These are phyloP conservation scores for Papilio polyxenes DNA, from an alignment of 1,140 invertebrate genomes.

Conservation along the genomic window DNA sequence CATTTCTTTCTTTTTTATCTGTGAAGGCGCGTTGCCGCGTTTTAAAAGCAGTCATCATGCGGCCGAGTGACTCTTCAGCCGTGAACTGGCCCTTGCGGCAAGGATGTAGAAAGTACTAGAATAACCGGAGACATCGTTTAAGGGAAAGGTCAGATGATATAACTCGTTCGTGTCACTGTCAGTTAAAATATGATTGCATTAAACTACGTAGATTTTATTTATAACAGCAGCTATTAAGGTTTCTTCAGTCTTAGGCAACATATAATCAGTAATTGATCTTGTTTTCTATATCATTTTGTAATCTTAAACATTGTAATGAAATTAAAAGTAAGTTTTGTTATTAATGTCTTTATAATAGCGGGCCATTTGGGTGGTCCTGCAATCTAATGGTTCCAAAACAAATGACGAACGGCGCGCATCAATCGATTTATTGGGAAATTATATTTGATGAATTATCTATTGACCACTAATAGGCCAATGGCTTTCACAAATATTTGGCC, in stretches of 20 bases:
- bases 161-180: conserved; percentile 26
- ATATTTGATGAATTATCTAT: conserved; percentile 8
- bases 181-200: not conserved
- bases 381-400: conserved; percentile 7
- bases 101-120: conserved; percentile 39
- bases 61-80: conserved; percentile 23
- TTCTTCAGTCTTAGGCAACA: too few species aligned
- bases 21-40: not conserved
- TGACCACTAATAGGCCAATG: not conserved
- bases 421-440: conserved; percentile 9
- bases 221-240: too few species aligned
- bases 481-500: conserved; percentile 4
- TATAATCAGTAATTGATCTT: not conserved
- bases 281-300: not conserved
- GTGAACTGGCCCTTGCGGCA: conserved; percentile 36
- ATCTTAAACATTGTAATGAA: not conserved
- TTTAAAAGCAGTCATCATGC: conserved; percentile 6
- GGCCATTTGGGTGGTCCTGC: not conserved
- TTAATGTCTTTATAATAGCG: not conserved
- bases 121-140: conserved; percentile 37
- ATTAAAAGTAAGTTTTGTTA: not conserved
- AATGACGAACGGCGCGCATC: conserved; percentile 8
- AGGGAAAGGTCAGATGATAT: conserved; percentile 37
- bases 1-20: not conserved
- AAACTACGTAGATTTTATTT: too few species aligned